Base-by-base conservation (phyloP, 2,888 invertebrate species). In the Meghimatium bilineatum region DNA sequence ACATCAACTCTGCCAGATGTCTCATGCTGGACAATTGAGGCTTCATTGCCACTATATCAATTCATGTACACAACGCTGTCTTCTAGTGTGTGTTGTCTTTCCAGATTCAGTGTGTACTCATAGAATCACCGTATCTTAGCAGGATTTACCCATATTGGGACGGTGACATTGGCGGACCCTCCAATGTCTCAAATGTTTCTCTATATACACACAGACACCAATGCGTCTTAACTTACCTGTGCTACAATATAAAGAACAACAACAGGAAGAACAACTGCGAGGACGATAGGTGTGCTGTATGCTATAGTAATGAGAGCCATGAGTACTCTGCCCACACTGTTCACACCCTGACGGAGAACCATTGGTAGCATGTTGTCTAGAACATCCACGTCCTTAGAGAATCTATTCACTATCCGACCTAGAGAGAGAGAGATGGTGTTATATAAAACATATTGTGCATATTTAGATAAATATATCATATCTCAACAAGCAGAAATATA, bases 331-430 rank as follows among this genome's bases (percentile, higher is more conserved):
- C 83, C 83, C 10, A 26, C 17, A 71, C 71, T 77, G 6, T 71
- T 34, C 10, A 83, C 60, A 71, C 52, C 60, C 26, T 71, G 69
- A 12, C 78, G 67, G n/a, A 83, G 34, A 17, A 60, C 23, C 26
- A 71, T 83, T 32, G 83, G 83, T 71, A 83, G 60, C 71, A 60
- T 71, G 69, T 77, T 77, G 71, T 83, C 83, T 38, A 83, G 83
- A 6, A 63, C 74, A 56, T 83, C 83, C 3, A 83, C 83, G 60
- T 83, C 83, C 60, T 75, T 74, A 1, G 83, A 69, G 71, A 83
- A 83, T 12, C 83, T 52, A 38, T 83, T 83, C 66, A 83, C 71
- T 52, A 83, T 83, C 23, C 83, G 83, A 60, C 83, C 83, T 83
- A 66, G 44, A 20, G n/a, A 32, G n/a, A n/a, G n/a, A 56, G 6